phyloP scores from a whole-genome alignment of 2,113 vertebrate genomes.

The Butastur rufipennis region DNA sequence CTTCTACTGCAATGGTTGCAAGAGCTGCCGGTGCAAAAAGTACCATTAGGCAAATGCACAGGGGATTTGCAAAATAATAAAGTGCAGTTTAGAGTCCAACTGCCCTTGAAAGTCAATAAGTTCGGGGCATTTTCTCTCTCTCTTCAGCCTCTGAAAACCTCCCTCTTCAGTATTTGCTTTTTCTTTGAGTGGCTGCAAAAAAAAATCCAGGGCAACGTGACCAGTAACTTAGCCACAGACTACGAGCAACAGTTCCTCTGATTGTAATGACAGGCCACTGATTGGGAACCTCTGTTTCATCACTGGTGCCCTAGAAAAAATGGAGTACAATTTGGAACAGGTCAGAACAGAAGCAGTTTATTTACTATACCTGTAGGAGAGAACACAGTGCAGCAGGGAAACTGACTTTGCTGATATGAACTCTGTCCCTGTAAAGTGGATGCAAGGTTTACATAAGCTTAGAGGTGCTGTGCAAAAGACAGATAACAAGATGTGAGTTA shows the following conservation, averaged over 20 bases:
- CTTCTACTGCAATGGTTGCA: background rate
- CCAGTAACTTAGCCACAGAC: background rate
- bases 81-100: background rate
- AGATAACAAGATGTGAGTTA: background rate
- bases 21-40: background rate
- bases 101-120: background rate
- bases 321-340: background rate
- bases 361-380: background rate
- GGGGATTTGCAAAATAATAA: background rate
- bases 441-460: background rate
- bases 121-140: background rate
- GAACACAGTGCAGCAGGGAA: background rate
- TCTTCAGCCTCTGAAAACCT: background rate
- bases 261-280: background rate
- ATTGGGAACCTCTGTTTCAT: background rate
- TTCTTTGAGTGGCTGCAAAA: background rate
- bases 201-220: background rate
- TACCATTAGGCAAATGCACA: background rate
- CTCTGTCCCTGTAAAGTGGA: background rate
- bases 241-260: background rate
- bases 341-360: background rate
- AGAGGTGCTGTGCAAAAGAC: background rate
- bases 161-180: background rate
- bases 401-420: background rate
- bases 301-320: background rate